Percentiles rank a stretch among this genome's conserved stretches.
phyloP scores from a whole-genome alignment of 2,888 invertebrate genomes.

The Octodonta nipae region DNA sequence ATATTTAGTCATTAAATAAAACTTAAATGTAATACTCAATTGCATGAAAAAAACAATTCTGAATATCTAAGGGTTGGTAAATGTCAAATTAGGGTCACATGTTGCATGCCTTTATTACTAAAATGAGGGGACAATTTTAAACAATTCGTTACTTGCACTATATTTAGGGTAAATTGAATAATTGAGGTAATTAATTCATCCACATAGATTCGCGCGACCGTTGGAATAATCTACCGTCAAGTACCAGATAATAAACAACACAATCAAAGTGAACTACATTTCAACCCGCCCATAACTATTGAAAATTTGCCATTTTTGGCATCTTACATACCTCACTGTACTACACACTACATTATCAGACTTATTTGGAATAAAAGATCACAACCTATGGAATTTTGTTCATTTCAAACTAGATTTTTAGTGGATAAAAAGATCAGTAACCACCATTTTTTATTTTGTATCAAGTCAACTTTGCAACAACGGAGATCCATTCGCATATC shows the following conservation, averaged over 20 bases:
- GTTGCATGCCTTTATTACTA: too few species aligned
- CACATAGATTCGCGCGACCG: constrained; percentile 24
- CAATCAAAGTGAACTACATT: constrained; percentile 20
- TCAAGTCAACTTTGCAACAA: constrained; percentile 14
- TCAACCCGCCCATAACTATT: constrained; percentile 25
- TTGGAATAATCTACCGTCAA: constrained; percentile 8
- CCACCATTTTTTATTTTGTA: constrained; percentile 31
- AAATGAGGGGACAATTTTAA: constrained; percentile 9
- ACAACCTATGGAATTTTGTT: constrained; percentile 18
- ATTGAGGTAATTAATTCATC: constrained; percentile 27
- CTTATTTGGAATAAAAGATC: constrained; percentile 13
- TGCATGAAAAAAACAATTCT: too few species aligned
- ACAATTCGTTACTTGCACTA: constrained; percentile 13
- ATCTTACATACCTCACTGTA: constrained; percentile 15
- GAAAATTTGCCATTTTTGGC: constrained; percentile 12
- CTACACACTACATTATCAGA: constrained; percentile 14
- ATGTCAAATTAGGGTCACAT: constrained; percentile 38
- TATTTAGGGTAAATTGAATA: constrained; percentile 17
- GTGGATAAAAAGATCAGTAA: constrained; percentile 20
- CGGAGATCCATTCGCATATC: constrained; percentile 16
- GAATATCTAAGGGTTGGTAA: constrained; percentile 15
- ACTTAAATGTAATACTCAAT: too few species aligned
- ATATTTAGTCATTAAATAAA: neutral
- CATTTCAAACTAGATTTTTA: constrained; percentile 18
- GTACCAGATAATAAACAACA: constrained; percentile 28